Base-by-base conservation (phyloP, 2,888 invertebrate species). In the Aleiodes alternator region DNA sequence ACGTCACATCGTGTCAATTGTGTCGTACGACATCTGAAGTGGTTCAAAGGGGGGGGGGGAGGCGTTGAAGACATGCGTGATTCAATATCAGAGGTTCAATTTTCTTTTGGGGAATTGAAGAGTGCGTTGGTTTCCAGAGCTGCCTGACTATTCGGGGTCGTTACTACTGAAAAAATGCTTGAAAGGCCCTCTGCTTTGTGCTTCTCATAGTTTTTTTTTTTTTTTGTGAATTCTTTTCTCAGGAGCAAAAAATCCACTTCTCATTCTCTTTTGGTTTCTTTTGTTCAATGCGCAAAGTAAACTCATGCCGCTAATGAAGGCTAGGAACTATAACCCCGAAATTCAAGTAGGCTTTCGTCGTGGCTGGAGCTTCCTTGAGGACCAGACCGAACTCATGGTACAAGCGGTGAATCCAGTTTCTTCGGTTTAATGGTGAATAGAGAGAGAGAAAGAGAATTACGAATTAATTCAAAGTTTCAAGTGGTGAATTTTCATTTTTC, bases 251-350 rank as follows among this genome's bases (percentile, higher is more conserved):
- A 55, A n/a, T 53, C 14, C 23, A 31, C n/a, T 31, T 48, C 66
- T 48, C 48, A 6, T 23, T 57, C 16, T n/a, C 12, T 51, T 29
- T 73, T 38, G 38, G 56, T 68, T 38, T 56, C 59, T 69, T 75
- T 72, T 78, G 75, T 75, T 69, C 72, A 75, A 78, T 71, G 76
- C 75, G 75, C 43, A 83, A 82, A 83, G 83, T 85, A 85, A 86
- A 86, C 86, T 87, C 83, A 80, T 83, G 77, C 83, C 83, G 78
- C 85, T 87, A 87, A 87, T 87, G 84, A 87, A 87, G 83, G 82
- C 81, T 80, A 79, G 80, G 81, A 83, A 83, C 84, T 84, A 82
- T 81, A 85, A 82, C 83, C 86, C 86, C 84, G 82, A 84, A 84
- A 84, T 81, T 77, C 83, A 80, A 86, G 86, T 84, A 81, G 79